Conservation (phyloP, 2,113 vertebrate species). For the Neodon shergylaensis region DNA sequence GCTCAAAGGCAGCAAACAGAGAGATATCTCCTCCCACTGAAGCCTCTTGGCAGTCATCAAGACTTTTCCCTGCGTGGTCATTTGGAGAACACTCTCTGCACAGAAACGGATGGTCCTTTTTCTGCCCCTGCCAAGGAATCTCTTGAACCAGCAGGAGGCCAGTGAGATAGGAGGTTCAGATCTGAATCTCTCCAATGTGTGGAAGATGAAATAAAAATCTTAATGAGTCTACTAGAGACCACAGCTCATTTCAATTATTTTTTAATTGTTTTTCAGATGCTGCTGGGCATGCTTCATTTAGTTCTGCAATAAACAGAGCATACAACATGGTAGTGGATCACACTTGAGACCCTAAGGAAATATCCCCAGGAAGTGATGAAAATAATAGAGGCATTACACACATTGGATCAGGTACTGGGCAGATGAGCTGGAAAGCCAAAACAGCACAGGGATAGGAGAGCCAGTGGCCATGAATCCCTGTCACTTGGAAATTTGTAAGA, state of each 20-base stretch:
- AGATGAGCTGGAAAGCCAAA: constrained; percentile 58
- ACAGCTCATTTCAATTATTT: constrained; percentile 83
- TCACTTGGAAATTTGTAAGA: not conserved
- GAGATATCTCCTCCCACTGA: constrained; percentile 61
- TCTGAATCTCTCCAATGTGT: constrained; percentile 63
- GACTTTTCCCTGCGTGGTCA: not conserved
- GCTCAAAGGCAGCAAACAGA: constrained; percentile 73
- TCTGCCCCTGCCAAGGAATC: constrained; percentile 31
- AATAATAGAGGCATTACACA: constrained; percentile 65
- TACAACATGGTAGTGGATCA: constrained; percentile 60
- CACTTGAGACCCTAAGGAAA: constrained; percentile 70
- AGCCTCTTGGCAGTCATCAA: constrained; percentile 39
- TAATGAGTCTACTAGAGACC: constrained; percentile 80
- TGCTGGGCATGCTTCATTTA: constrained; percentile 85
- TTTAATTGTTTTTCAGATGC: constrained; percentile 88
- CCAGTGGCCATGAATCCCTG: not conserved
- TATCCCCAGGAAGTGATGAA: constrained; percentile 74
- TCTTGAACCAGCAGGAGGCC: constrained; percentile 42
- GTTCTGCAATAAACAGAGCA: constrained; percentile 81
- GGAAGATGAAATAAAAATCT: constrained; percentile 76
- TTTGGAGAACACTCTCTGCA: not conserved
- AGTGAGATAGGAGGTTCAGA: constrained; percentile 23
- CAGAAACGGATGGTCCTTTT: not conserved
- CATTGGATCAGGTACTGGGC: constrained; percentile 32
- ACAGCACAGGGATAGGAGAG: not conserved